These are phyloP conservation scores for Rutilus rutilus DNA, from an alignment of 2,113 vertebrate genomes.

Conservation along the genomic window DNA sequence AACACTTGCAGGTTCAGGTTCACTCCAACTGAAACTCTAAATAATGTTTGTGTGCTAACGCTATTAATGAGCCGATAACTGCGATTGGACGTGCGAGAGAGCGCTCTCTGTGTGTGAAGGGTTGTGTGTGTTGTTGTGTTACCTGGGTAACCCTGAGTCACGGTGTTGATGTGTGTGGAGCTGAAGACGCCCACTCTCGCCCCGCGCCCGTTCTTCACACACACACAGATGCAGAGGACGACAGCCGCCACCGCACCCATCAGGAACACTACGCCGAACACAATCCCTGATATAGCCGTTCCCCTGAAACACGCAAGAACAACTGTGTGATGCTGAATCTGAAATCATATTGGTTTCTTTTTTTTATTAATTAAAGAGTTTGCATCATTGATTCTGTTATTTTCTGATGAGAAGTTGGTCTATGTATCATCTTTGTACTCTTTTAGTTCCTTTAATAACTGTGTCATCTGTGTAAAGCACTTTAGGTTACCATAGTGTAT, in stretches of 20 bases:
- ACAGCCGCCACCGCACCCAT: slow-evolving; percentile 88
- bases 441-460: no score
- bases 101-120: slow-evolving; percentile 60
- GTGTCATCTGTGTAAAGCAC: no score
- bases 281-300: slow-evolving; percentile 89
- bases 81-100: background rate
- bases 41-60: no score
- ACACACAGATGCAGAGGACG: slow-evolving; percentile 91
- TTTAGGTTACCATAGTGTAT: no score
- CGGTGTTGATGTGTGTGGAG: slow-evolving; percentile 80
- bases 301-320: slow-evolving; percentile 66
- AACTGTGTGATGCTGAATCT: background rate
- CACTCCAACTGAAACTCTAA: no score
- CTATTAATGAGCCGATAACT: no score
- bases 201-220: slow-evolving; percentile 83
- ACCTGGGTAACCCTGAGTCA: slow-evolving; percentile 83
- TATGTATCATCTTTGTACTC: no score
- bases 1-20: no score
- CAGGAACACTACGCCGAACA: slow-evolving; percentile 91
- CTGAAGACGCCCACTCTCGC: slow-evolving; percentile 83
- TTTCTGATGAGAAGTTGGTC: no score
- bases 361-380: no score
- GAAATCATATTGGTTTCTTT: no score
- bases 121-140: slow-evolving; percentile 33
- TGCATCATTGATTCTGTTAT: no score